These are phyloP conservation scores for Drosophila insularis DNA, from an alignment of 1,140 invertebrate genomes.

Conservation along the genomic window DNA sequence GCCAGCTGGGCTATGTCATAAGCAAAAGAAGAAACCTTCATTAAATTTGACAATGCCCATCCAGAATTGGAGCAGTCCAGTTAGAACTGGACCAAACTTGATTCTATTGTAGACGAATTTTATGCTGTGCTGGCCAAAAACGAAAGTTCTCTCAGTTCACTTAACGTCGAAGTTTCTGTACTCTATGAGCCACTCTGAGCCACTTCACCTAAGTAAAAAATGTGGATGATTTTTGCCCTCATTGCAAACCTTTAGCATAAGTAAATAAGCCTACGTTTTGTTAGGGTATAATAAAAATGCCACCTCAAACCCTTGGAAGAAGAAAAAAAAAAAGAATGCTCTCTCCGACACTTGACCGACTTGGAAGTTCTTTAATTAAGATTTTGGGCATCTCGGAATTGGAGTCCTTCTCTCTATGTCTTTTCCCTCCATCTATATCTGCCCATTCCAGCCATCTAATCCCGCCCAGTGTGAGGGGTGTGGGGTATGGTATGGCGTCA, in stretches of 20 bases:
- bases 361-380: constrained; percentile 80
- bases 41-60: constrained; percentile 75
- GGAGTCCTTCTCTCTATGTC: constrained; percentile 35
- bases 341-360: constrained; percentile 65
- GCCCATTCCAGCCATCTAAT: constrained; percentile 40
- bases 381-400: constrained; percentile 68
- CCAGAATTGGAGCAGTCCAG: constrained; percentile 23
- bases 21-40: constrained; percentile 70
- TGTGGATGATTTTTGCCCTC: not conserved
- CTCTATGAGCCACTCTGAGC: not conserved
- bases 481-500: constrained; percentile 8
- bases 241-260: not conserved
- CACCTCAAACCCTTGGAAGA: constrained; percentile 31
- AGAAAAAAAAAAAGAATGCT: constrained; percentile 13
- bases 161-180: not conserved
- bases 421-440: not conserved
- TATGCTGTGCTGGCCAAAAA: constrained; percentile 62
- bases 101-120: constrained; percentile 67
- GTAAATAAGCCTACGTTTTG: not conserved
- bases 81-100: constrained; percentile 21
- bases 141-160: not conserved
- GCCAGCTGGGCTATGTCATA: constrained; percentile 71
- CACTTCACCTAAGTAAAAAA: too few relatives aligned
- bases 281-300: constrained; percentile 48
- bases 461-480: constrained; percentile 38